These are phyloP conservation scores for Chrysolophus pictus DNA, from an alignment of 2,797 vertebrate species.

Conservation along the genomic window DNA sequence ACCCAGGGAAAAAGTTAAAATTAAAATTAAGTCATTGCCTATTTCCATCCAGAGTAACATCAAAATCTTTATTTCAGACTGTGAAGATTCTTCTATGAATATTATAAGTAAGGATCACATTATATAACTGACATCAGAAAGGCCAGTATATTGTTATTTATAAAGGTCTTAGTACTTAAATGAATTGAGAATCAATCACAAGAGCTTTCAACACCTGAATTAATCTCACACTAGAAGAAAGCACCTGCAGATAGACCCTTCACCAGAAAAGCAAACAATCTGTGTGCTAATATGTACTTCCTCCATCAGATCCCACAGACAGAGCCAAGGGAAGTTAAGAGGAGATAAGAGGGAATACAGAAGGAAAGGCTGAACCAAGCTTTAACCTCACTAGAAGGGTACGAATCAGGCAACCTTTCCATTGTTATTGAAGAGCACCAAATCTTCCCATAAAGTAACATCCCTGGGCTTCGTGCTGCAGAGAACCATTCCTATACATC, in stretches of 20 bases:
- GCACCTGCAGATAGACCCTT: neutral
- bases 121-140: neutral
- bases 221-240: neutral
- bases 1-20: neutral
- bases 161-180: neutral
- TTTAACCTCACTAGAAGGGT: neutral
- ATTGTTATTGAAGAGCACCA: neutral
- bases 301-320: neutral
- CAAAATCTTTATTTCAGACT: neutral
- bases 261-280: neutral
- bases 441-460: neutral
- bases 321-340: neutral
- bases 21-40: neutral
- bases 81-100: neutral
- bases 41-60: neutral
- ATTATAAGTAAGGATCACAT: neutral
- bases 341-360: neutral
- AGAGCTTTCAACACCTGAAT: neutral
- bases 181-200: neutral
- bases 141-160: neutral
- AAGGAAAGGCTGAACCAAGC: neutral
- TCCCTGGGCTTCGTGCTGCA: neutral
- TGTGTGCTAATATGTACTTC: neutral
- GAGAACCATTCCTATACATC: fast-evolving
- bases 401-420: neutral